Evolutionary conservation across 2,797 vertebrate genomes (phyloP).

Genomic region (Sebastes elongatus): DNA sequence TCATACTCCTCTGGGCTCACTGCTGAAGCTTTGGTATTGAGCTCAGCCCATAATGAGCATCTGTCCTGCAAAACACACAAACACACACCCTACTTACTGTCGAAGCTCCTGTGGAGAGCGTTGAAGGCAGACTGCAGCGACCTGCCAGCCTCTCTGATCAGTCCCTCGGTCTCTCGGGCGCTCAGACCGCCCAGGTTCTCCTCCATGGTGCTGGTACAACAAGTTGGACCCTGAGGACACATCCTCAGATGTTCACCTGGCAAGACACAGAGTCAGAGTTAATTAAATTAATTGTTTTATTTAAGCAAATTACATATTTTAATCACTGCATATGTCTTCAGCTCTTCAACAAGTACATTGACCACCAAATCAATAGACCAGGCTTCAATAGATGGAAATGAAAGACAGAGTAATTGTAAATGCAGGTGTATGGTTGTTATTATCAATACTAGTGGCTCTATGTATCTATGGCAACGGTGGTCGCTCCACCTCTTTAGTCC

Average conservation of each 20-base stretch:
- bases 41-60: slow-evolving; percentile 55
- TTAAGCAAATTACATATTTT: neutral
- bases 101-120: slow-evolving; percentile 89
- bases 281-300: neutral
- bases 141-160: slow-evolving; percentile 88
- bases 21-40: slow-evolving; percentile 33
- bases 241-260: slow-evolving; percentile 94
- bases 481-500: neutral
- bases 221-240: slow-evolving; percentile 94
- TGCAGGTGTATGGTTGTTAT: neutral
- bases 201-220: slow-evolving; percentile 95
- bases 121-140: slow-evolving; percentile 86
- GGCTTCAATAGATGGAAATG: neutral
- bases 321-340: neutral
- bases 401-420: neutral
- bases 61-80: slow-evolving; percentile 3
- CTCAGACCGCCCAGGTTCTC: slow-evolving; percentile 90
- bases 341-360: neutral
- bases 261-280: neutral
- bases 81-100: slow-evolving; percentile 84
- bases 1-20: slow-evolving; percentile 38
- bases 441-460: neutral
- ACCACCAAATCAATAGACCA: neutral
- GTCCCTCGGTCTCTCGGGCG: slow-evolving; percentile 87
- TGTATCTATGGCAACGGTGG: neutral